Base-by-base conservation (phyloP, 1,140 invertebrate genomes). In the Ephestia elutella region DNA sequence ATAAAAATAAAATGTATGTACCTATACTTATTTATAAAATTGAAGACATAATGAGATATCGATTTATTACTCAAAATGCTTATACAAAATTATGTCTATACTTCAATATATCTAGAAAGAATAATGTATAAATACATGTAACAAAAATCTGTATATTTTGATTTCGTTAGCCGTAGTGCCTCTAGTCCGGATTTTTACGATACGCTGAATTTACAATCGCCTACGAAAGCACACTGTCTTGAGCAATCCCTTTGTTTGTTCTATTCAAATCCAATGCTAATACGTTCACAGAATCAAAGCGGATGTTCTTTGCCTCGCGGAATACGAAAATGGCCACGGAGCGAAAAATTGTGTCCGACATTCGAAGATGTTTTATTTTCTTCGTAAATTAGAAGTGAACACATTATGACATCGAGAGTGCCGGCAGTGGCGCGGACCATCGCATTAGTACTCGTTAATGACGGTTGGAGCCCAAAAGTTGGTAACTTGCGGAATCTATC, bases 191-290 rank as follows among this genome's bases (percentile, higher is more conserved):
- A 81, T 80, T 86, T 86, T 86, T 84, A 80, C 80, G 81, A 82
- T 80, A 82, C 72, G 66, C 75, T 78, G 81, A 79, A 83, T 84
- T 84, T 76, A 82, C 77, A 87, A 86, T 86, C 74, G 85, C 83
- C 81, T 82, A 84, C 85, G 83, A 87, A 84, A 83, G 83, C 78
- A 79, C 71, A 82, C 71, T 80, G 80, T 80, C 82, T 85, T 69
- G 80, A 79, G 70, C 77, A 86, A 84, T 84, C 81, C 85, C 78
- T 84, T 87, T 87, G 85, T 87, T 85, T 87, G 85, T 87, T 82
- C 83, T 82, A 87, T 86, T 87, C 83, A 87, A 87, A 87, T 87
- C 73, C 74, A 82, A 87, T 87, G 83, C 78, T 86, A 87, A 87
- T 86, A 85, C 78, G 75, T 84, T 84, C 69, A 78, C 70, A 70